Evolutionary conservation across 2,797 vertebrate species (phyloP).

Genomic region (Manis crassicaudata): DNA sequence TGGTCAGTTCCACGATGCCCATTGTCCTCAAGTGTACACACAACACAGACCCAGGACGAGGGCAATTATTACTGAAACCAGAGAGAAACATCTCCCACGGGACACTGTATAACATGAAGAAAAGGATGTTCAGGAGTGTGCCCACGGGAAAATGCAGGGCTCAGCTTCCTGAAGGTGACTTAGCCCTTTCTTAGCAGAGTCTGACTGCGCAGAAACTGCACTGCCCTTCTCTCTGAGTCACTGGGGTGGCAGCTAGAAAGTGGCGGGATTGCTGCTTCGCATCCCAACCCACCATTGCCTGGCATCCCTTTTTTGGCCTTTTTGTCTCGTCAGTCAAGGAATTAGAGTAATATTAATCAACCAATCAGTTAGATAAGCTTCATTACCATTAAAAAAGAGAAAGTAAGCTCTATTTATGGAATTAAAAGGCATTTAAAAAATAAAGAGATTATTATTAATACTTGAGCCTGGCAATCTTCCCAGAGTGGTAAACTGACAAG

Average conservation of each 20-base stretch:
- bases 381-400: constrained; percentile 82
- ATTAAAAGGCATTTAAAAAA: constrained; percentile 84
- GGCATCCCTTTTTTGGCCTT: constrained; percentile 52
- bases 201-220: not conserved
- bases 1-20: not conserved
- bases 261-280: not conserved
- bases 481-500: constrained; percentile 77
- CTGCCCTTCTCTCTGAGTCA: not conserved
- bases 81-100: not conserved
- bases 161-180: not conserved
- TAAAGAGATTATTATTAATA: constrained; percentile 85
- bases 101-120: not conserved
- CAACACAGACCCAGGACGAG: not conserved
- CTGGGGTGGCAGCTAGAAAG: not conserved
- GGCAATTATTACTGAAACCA: not conserved
- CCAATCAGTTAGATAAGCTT: constrained; percentile 84
- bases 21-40: not conserved
- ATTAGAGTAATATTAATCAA: constrained; percentile 78
- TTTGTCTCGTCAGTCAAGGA: constrained; percentile 73
- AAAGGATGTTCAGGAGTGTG: not conserved
- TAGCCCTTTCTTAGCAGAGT: not conserved
- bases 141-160: not conserved
- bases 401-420: constrained; percentile 81
- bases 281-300: not conserved
- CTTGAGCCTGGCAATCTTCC: constrained; percentile 83